phyloP scores from a whole-genome alignment of 2,113 vertebrate species.

The Perca schrenkii region DNA sequence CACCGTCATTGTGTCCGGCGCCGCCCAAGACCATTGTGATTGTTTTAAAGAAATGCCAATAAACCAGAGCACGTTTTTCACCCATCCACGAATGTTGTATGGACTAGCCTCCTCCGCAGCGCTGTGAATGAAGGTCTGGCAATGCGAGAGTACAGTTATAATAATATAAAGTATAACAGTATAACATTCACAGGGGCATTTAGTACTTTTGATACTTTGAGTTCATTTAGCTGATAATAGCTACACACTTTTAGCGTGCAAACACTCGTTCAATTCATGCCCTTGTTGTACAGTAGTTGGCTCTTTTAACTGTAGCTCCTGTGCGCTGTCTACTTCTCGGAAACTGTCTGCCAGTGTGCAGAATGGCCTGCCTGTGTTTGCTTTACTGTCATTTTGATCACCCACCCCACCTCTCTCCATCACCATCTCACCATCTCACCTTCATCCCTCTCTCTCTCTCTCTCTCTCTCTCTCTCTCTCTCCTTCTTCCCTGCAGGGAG shows the following conservation, averaged over 20 bases:
- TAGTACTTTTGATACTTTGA: background rate
- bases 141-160: background rate
- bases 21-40: too few relatives aligned
- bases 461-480: constrained; percentile 17
- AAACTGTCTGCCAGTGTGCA: constrained; percentile 32
- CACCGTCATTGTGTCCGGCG: too few relatives aligned
- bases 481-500: constrained; percentile 85
- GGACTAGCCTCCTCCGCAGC: too few relatives aligned
- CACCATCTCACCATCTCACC: background rate
- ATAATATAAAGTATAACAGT: background rate
- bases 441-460: constrained; percentile 4
- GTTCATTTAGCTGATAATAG: too few relatives aligned
- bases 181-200: background rate
- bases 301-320: background rate
- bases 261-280: background rate
- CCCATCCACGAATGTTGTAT: too few relatives aligned
- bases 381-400: constrained; percentile 55
- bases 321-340: constrained; percentile 18
- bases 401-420: constrained; percentile 2
- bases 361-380: constrained; percentile 52
- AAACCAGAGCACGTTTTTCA: too few relatives aligned
- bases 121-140: too few relatives aligned
- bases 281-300: background rate
- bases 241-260: background rate
- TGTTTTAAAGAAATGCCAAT: too few relatives aligned